A percentile compares a stretch with the other conserved stretches of the same genome.
These are phyloP conservation scores for Mesocentrotus franciscanus DNA, from an alignment of 53 echinoderm and acorn worm species.

Conservation along the genomic window DNA sequence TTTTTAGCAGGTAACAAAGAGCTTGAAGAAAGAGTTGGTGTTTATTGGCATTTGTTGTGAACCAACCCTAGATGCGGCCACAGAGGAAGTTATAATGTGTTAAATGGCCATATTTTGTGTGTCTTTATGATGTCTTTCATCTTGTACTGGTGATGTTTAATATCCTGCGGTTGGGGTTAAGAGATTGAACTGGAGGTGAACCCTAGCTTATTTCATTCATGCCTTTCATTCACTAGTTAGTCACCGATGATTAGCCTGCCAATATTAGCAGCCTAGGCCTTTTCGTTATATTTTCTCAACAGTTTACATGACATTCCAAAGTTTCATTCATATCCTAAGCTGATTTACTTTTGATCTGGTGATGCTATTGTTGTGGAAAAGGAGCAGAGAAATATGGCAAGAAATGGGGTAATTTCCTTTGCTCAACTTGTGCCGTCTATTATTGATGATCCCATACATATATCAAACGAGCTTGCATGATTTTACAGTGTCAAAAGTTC, in stretches of 20 bases:
- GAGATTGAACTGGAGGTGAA: conserved; percentile 42
- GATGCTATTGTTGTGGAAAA: conserved; percentile 39
- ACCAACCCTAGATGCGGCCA: conserved; percentile 23
- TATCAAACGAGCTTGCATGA: conserved; percentile 31
- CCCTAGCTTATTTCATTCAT: conserved; percentile 30
- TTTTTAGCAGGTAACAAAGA: neutral
- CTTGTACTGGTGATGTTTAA: neutral
- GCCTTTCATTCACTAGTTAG: conserved; percentile 48
- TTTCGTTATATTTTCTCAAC: neutral
- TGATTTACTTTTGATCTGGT: conserved; percentile 17
- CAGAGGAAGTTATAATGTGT: conserved; percentile 49
- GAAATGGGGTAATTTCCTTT: conserved; percentile 41
- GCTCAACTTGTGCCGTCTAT: conserved; percentile 15
- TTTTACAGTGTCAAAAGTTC: conserved; percentile 55
- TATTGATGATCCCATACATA: conserved; percentile 25
- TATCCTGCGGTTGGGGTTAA: conserved; percentile 27
- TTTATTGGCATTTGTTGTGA: neutral
- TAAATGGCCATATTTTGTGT: conserved; percentile 24
- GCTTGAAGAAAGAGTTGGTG: conserved; percentile 1
- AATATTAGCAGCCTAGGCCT: conserved; percentile 8
- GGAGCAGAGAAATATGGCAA: conserved; percentile 45
- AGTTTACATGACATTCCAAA: conserved; percentile 41
- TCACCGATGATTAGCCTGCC: conserved; percentile 50
- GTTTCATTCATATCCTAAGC: neutral
- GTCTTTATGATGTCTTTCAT: neutral